phyloP scores from a whole-genome alignment of 2,797 vertebrate genomes.

The Streptopelia turtur region DNA sequence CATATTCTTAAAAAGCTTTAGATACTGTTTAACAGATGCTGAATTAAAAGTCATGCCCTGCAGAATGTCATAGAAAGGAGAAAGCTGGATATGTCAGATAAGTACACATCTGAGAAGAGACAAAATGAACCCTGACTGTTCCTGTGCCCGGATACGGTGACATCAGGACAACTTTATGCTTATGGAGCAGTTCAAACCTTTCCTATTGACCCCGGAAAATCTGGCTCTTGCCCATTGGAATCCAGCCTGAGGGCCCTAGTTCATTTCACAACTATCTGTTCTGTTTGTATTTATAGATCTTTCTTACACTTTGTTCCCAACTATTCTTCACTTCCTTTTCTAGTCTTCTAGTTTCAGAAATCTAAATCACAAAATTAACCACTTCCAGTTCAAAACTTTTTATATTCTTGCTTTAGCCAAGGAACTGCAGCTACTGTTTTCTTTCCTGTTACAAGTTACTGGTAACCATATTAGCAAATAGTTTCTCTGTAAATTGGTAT shows the following conservation, averaged over 20 bases:
- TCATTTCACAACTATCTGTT: slow-evolving; percentile 1
- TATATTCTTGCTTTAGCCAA: neutral
- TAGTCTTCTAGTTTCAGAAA: neutral
- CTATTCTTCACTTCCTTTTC: slow-evolving; percentile 20
- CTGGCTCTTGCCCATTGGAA: neutral
- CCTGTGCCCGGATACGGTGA: neutral
- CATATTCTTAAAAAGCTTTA: neutral
- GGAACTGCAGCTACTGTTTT: neutral
- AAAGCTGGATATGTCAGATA: neutral
- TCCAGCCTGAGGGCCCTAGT: neutral
- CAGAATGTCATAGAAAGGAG: neutral
- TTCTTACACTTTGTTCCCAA: neutral
- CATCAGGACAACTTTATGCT: neutral
- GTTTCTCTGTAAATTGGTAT: neutral
- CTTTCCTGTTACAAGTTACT: neutral
- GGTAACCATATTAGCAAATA: neutral
- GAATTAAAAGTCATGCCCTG: neutral
- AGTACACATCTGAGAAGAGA: neutral
- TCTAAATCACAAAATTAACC: neutral
- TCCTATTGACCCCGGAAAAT: neutral
- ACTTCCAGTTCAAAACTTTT: neutral
- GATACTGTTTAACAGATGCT: neutral
- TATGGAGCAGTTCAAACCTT: neutral
- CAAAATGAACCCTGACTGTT: neutral
- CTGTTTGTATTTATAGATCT: neutral